Evolutionary conservation across 2,797 vertebrate species (phyloP).

Genomic region (Trichosurus vulpecula): DNA sequence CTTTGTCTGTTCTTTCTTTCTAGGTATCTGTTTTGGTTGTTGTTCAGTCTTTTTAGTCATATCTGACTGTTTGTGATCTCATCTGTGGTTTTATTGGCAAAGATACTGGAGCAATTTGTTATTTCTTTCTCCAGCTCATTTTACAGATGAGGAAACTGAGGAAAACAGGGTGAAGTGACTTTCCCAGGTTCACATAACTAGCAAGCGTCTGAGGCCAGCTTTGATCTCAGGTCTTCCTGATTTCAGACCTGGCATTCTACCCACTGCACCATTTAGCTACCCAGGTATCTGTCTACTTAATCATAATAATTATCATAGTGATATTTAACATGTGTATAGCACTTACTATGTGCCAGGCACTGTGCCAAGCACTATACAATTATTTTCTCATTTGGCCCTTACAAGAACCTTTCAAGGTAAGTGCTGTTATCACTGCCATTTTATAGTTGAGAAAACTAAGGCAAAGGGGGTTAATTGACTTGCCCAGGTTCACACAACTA

Average conservation of each 20-base stretch:
- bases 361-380: background rate
- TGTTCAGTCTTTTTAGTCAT: background rate
- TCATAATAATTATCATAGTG: background rate
- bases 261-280: background rate
- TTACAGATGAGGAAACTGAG: background rate
- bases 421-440: background rate
- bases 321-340: background rate
- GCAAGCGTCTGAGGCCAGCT: background rate
- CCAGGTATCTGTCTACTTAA: background rate
- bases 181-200: background rate
- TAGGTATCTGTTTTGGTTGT: background rate
- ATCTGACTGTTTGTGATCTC: no score
- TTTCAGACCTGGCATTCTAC: background rate
- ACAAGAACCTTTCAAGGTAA: background rate
- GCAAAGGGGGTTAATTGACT: background rate
- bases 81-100: background rate
- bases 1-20: background rate
- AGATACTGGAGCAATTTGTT: background rate
- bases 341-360: background rate
- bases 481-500: background rate
- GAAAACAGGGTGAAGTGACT: background rate
- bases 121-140: background rate
- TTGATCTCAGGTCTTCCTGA: background rate
- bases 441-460: background rate
- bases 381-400: background rate